Evolutionary conservation across 2,113 vertebrate species (phyloP).

Genomic region (Apodemus speciosus): DNA sequence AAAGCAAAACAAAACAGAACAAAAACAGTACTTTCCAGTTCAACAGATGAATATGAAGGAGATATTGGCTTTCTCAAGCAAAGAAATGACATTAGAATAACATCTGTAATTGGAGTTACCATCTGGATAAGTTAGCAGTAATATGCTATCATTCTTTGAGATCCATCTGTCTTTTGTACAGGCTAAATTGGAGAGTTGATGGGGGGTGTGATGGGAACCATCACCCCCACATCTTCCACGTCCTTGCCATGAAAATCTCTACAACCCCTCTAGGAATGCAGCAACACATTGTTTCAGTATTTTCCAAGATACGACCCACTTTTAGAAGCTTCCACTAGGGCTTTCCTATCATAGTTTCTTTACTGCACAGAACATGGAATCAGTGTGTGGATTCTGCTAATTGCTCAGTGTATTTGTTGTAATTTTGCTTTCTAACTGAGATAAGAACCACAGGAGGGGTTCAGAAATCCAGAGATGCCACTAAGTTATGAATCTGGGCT

Average conservation of each 20-base stretch:
- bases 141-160: not conserved
- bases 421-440: not conserved
- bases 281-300: not conserved
- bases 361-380: not conserved
- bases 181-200: not conserved
- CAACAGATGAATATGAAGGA: not conserved
- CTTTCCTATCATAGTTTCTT: not conserved
- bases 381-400: not conserved
- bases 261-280: not conserved
- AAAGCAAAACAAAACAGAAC: not conserved
- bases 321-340: not conserved
- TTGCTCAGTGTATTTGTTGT: not conserved
- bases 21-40: not conserved
- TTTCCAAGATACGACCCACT: not conserved
- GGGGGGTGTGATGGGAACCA: not conserved
- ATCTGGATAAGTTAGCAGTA: conserved; percentile 44
- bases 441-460: not conserved
- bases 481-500: not conserved
- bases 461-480: not conserved
- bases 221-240: not conserved
- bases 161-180: not conserved
- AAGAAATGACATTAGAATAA: not conserved
- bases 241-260: not conserved
- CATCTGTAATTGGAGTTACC: conserved; percentile 12
- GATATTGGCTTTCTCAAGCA: not conserved